Percentiles rank a stretch among this genome's conserved stretches.
Evolutionary conservation across 2,888 invertebrate species (phyloP).

Genomic region (Brachypalpus laphriformis): DNA sequence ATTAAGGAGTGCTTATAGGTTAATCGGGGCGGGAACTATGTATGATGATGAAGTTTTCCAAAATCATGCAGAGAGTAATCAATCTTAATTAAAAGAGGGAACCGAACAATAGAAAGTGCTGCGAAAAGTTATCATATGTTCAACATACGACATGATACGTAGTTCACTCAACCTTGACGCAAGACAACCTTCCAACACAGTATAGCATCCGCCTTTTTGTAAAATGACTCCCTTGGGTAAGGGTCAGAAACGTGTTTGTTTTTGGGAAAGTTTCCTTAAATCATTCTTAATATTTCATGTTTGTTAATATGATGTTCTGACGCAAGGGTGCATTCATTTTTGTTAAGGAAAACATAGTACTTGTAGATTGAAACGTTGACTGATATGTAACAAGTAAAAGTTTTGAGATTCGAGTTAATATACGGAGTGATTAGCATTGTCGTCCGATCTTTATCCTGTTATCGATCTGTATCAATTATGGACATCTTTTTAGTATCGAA

Average conservation of each 20-base stretch:
- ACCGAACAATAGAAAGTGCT: slow-evolving; percentile 20
- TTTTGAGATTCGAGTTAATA: too few species aligned
- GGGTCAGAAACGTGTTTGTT: not conserved
- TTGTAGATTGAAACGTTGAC: too few species aligned
- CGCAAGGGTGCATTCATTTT: too few species aligned
- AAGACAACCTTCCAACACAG: slow-evolving; percentile 15
- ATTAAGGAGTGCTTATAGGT: slow-evolving; percentile 16
- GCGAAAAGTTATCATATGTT: slow-evolving; percentile 25
- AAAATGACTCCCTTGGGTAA: slow-evolving; percentile 41
- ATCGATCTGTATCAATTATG: too few species aligned
- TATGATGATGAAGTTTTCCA: slow-evolving; percentile 15
- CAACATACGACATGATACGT: slow-evolving; percentile 12
- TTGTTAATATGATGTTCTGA: too few species aligned
- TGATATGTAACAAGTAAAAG: too few species aligned
- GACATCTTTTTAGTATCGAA: too few species aligned
- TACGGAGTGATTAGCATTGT: too few species aligned
- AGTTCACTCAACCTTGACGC: slow-evolving; percentile 65
- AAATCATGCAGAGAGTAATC: slow-evolving; percentile 38
- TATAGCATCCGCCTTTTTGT: slow-evolving; percentile 21
- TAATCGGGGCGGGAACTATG: slow-evolving; percentile 7
- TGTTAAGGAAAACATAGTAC: too few species aligned
- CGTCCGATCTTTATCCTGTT: too few species aligned
- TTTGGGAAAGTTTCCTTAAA: slow-evolving; percentile 20
- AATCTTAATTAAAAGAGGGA: slow-evolving; percentile 53
- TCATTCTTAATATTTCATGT: too few species aligned